Percentiles rank a stretch among this genome's conserved stretches.
Evolutionary conservation across 1,140 invertebrate species (phyloP).

Genomic region (Piezodorus guildinii): DNA sequence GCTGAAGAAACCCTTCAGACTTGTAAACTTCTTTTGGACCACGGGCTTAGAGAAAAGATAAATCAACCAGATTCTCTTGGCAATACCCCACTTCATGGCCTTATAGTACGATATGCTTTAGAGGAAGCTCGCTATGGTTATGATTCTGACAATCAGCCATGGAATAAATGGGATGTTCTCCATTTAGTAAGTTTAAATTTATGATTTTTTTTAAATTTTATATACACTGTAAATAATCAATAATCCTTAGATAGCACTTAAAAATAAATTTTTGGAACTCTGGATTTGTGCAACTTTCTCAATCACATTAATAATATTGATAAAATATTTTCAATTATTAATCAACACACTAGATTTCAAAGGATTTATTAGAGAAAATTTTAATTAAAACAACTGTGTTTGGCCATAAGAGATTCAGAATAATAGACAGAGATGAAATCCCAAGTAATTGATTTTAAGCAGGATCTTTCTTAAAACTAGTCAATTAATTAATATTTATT

Average conservation of each 20-base stretch:
- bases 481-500: background rate
- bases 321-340: no score
- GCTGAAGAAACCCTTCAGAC: constrained; percentile 56
- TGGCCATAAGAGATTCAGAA: no score
- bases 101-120: constrained; percentile 57
- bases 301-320: no score
- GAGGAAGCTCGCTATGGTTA: constrained; percentile 58
- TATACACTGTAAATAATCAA: background rate
- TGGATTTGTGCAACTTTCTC: no score
- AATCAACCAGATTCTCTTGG: constrained; percentile 58
- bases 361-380: no score
- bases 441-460: no score
- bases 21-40: constrained; percentile 49
- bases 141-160: constrained; percentile 39
- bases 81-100: constrained; percentile 48
- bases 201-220: background rate
- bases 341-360: no score
- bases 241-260: no score
- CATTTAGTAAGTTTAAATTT: constrained; percentile 41
- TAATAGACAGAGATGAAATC: no score
- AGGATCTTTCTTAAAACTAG: no score
- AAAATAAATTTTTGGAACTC: no score
- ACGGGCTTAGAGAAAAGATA: constrained; percentile 55
- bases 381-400: no score
- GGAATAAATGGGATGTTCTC: constrained; percentile 61